Evolutionary conservation across 2,113 vertebrate genomes (phyloP), one percentile per base, ranked within the genome.

Genomic region (Brachypodius melanocephalos): DNA sequence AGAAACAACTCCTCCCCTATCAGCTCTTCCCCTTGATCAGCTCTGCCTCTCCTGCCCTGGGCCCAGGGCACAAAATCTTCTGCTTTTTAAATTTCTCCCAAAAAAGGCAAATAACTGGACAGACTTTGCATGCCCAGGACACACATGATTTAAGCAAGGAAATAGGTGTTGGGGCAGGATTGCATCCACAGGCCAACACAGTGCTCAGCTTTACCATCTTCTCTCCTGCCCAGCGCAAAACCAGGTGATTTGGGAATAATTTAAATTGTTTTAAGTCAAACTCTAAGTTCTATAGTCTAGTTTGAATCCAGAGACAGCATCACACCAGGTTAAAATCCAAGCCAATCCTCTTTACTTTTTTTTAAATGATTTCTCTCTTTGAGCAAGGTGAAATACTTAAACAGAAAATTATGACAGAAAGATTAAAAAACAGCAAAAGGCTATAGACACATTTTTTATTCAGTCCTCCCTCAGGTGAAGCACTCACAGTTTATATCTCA

Each of bases 1-100:
- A 77, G 57, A 85, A 55, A 74, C 28, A 93, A 90, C 85, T 95
- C 91, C 95, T 89, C 48, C 68, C 85, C 65, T 83, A 55, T 93
- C 88, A 74, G 81, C 43, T 85, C 25, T 48, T 88, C 9, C 82
- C 59, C 74, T 74, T 84, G 90, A 95, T 86, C 71, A 79, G 32
- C 49, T 68, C 61, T 72, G 2, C 2, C 19, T 49, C 24, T 77
- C 43, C 69, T 63, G 29, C 54, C 26, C 42, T 40, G 9, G 20
- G 40, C 52, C 24, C 29, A 61, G 42, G 26, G 18, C 71, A 77
- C 19, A 18, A 28, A 88, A 90, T 73, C 6, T 17, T 69, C 59
- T 79, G 67, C 8, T 83, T 25, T 84, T 88, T 43, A 25, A 76
- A 52, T 55, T 73, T 54, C 24, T 54, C 55, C 43, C 34, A 58